Conservation (phyloP, 2,888 invertebrate genomes). For the Erebia epiphron region DNA sequence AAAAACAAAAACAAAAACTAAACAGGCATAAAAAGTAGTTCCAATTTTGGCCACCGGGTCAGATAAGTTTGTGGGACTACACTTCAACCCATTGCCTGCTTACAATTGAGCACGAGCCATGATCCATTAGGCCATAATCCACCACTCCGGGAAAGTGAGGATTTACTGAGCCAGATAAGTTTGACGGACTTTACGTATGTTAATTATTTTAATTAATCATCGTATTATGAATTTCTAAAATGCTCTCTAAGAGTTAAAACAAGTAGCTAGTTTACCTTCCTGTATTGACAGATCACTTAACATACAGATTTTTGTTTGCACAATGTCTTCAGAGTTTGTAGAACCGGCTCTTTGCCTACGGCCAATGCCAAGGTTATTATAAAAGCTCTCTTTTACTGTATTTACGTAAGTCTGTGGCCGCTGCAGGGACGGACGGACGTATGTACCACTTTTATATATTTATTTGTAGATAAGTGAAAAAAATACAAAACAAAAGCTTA, state of each 20-base stretch:
- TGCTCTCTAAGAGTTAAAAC: background rate
- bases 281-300: conserved; percentile 14
- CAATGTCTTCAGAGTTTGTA: conserved; percentile 6
- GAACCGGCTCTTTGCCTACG: conserved; percentile 41
- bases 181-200: no score
- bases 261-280: background rate
- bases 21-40: no score
- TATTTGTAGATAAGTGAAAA: background rate
- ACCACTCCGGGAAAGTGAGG: no score
- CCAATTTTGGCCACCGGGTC: no score
- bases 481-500: background rate
- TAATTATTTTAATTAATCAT: background rate
- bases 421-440: conserved; percentile 49
- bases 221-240: background rate
- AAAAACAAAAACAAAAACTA: no score
- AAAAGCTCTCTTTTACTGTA: conserved; percentile 50
- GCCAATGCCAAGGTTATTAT: conserved; percentile 59
- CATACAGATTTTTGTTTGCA: conserved; percentile 8
- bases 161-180: no score
- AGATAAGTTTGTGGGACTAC: no score
- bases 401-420: conserved; percentile 48
- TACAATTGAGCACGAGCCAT: no score
- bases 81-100: no score
- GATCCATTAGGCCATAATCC: no score
- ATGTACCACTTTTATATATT: conserved; percentile 48